Base-by-base conservation (phyloP, 1,140 invertebrate species). In the Pogonomyrmex californicus region DNA sequence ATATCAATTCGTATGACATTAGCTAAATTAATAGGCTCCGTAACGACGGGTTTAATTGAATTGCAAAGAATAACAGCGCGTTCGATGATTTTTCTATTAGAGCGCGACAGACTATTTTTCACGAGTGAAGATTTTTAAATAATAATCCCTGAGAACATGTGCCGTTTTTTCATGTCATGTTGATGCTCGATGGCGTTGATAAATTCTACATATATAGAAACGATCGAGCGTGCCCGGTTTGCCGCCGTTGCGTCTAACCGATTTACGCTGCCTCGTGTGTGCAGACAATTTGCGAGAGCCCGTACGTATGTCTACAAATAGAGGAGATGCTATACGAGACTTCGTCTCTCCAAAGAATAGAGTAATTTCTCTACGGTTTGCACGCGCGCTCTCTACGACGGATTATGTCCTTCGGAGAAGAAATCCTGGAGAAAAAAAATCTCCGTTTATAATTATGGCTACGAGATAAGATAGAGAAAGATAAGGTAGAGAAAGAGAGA, bases 141-240 rank as follows among this genome's bases (percentile, higher is more conserved):
- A 76, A 60, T 87, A 87, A 87, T 88, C 87, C 87, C 86, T 88
- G 87, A 88, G 87, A 68, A 75, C 54, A 54, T 60, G 60, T 60
- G 51, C 62, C 65, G 41, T 66, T 86, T 47, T 49, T 54, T n/a
- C 47, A 14, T 23, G 23, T 51, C 56, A 23, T 44, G 49, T 41
- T 54, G 47, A 63, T 49, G 30, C 4, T 63, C 47, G 73, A 68
- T 30, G 14, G 44, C 38, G 49, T 65, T 75, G 23, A 51, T 44
- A 30, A 17, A 38, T 63, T 71, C 30, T 14, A 14, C 12, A 41
- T 30, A 76, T 68, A 23, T 23, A 23, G 5, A 54, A 66, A 51
- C 78, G 30, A 66, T 51, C 14, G 41, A 38, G n/a, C 30, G 23
- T 38, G 33, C 33, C 14, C 36, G 62, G 4, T 17, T 4, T 49